Evolutionary conservation across 2,888 invertebrate species (phyloP).

Genomic region (Sphaerophoria taeniata): DNA sequence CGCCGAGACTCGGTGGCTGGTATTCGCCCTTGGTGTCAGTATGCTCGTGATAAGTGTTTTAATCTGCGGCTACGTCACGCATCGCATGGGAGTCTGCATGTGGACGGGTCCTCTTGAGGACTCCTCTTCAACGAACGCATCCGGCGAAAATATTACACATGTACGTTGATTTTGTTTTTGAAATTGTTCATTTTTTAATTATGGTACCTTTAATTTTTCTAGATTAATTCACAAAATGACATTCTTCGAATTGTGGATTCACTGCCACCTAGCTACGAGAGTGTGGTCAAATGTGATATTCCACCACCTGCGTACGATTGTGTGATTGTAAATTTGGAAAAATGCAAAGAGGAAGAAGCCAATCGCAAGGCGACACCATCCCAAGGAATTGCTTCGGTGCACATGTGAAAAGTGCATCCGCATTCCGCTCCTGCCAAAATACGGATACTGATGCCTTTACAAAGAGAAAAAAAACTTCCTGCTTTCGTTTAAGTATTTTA

Average conservation of each 20-base stretch:
- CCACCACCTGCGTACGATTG: conserved; percentile 83
- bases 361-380: conserved; percentile 74
- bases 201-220: conserved; percentile 7
- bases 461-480: conserved; percentile 10
- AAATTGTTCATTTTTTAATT: neutral
- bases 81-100: conserved; percentile 83
- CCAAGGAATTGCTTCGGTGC: conserved; percentile 75
- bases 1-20: conserved; percentile 81
- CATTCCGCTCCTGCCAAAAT: conserved; percentile 20
- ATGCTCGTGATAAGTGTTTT: conserved; percentile 82
- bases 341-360: conserved; percentile 78
- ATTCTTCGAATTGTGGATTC: conserved; percentile 81
- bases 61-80: conserved; percentile 83
- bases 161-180: conserved; percentile 75
- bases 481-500: conserved; percentile 35
- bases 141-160: conserved; percentile 76
- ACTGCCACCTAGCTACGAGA: conserved; percentile 83
- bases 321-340: conserved; percentile 80
- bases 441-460: conserved; percentile 37
- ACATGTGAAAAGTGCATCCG: conserved; percentile 76
- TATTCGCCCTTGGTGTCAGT: conserved; percentile 82
- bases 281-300: conserved; percentile 81
- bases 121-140: conserved; percentile 75
- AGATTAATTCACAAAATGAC: conserved; percentile 82
- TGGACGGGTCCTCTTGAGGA: conserved; percentile 83